phyloP scores from a whole-genome alignment of 2,888 invertebrate genomes.

The Drosophila kambysellisi region DNA sequence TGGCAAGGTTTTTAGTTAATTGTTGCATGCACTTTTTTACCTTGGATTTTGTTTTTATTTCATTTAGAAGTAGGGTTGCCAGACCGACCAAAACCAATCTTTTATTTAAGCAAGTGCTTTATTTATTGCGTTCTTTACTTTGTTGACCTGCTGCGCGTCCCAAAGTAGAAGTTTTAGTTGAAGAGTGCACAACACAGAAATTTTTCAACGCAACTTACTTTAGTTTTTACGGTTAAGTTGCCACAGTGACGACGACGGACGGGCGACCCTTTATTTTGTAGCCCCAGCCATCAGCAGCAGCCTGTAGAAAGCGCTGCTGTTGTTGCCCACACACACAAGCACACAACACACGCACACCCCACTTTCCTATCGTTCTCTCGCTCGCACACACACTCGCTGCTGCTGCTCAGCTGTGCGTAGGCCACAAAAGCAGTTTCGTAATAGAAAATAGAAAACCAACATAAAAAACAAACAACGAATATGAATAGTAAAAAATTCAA shows the following conservation, averaged over 20 bases:
- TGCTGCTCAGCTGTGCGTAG: slow-evolving; percentile 73
- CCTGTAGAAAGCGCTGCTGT: slow-evolving; percentile 48
- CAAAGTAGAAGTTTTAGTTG: slow-evolving; percentile 22
- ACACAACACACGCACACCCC: slow-evolving; percentile 29
- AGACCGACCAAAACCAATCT: slow-evolving; percentile 22
- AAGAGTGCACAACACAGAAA: slow-evolving; percentile 32
- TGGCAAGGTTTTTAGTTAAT: slow-evolving; percentile 59
- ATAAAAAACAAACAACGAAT: slow-evolving; percentile 30
- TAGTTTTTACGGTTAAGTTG: slow-evolving; percentile 44
- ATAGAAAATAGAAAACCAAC: slow-evolving; percentile 62
- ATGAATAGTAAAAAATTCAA: slow-evolving; percentile 13
- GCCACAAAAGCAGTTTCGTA: slow-evolving; percentile 66
- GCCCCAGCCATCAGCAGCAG: slow-evolving; percentile 11
- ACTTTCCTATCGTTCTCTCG: slow-evolving; percentile 32
- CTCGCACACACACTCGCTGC: slow-evolving; percentile 26
- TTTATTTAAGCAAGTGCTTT: slow-evolving; percentile 15
- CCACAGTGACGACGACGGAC: slow-evolving; percentile 33
- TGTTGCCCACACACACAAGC: slow-evolving; percentile 5
- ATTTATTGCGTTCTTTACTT: slow-evolving; percentile 56
- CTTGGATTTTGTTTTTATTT: slow-evolving; percentile 1
- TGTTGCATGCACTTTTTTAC: slow-evolving; percentile 57
- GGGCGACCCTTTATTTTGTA: slow-evolving; percentile 37
- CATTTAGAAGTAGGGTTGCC: slow-evolving; percentile 39
- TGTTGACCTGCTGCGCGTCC: slow-evolving; percentile 41
- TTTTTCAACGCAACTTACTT: slow-evolving; percentile 56